A percentile compares a stretch with the other conserved stretches of the same genome.
phyloP scores from a whole-genome alignment of 2,888 invertebrate species.

The Ormyrus pomaceus region DNA sequence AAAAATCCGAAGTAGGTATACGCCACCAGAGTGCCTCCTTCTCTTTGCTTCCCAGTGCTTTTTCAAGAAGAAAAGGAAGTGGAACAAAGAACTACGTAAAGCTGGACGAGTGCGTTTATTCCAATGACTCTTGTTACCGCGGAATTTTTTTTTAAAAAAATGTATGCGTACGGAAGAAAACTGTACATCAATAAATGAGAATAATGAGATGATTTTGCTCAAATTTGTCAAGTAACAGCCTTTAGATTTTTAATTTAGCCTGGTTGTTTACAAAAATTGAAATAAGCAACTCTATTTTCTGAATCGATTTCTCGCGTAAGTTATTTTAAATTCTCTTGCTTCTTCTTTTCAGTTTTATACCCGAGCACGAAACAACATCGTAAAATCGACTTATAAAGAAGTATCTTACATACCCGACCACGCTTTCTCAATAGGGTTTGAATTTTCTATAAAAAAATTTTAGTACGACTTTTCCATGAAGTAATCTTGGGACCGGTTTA shows the following conservation, averaged over 20 bases:
- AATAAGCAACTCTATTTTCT: too few relatives aligned
- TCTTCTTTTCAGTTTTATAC: too few relatives aligned
- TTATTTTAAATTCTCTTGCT: too few relatives aligned
- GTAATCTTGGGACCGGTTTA: too few relatives aligned
- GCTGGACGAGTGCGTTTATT: neutral
- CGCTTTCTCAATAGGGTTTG: too few relatives aligned
- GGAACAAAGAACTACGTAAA: neutral
- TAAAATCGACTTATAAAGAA: neutral
- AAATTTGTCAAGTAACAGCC: too few relatives aligned
- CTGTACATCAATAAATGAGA: neutral
- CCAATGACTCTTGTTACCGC: constrained; percentile 40
- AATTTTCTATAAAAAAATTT: neutral
- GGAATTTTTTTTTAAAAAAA: neutral
- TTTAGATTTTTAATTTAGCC: too few relatives aligned
- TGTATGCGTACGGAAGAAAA: constrained; percentile 1
- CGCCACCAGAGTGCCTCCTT: constrained; percentile 2
- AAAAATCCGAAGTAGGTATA: constrained; percentile 36
- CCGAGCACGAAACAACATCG: neutral
- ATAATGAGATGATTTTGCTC: too few relatives aligned
- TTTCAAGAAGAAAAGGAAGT: neutral
- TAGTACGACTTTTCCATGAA: too few relatives aligned
- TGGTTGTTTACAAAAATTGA: too few relatives aligned
- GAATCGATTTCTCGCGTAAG: neutral
- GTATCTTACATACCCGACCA: too few relatives aligned
- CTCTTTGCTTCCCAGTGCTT: constrained; percentile 14